A percentile compares a stretch with the other conserved stretches of the same genome.
Evolutionary conservation across 2,888 invertebrate species (phyloP).

Genomic region (Nezara viridula): DNA sequence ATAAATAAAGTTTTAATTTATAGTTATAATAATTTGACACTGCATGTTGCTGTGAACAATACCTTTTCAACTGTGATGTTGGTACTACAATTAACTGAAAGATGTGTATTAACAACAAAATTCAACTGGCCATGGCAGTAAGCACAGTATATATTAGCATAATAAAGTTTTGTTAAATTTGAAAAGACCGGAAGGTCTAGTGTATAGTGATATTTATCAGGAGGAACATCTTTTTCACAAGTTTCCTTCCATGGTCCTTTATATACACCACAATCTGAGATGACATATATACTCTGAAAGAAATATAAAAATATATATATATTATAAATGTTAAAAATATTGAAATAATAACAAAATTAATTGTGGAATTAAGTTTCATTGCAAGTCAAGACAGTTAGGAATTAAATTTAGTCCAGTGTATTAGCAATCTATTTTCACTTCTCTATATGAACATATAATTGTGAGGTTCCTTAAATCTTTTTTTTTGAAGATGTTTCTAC

Average conservation of each 20-base stretch:
- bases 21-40: neutral
- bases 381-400: too few species aligned
- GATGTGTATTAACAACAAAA: neutral
- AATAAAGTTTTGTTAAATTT: slow-evolving; percentile 65
- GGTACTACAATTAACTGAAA: neutral
- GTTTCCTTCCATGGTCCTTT: slow-evolving; percentile 66
- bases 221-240: slow-evolving; percentile 64
- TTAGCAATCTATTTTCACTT: too few species aligned
- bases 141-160: slow-evolving; percentile 69
- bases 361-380: too few species aligned
- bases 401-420: too few species aligned
- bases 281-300: slow-evolving; percentile 69
- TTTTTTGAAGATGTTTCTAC: too few species aligned
- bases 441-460: too few species aligned
- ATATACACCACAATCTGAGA: slow-evolving; percentile 68
- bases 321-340: too few species aligned
- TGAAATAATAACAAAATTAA: too few species aligned
- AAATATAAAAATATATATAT: neutral
- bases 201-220: slow-evolving; percentile 65
- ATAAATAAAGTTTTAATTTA: neutral
- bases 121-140: slow-evolving; percentile 68
- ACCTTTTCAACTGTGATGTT: slow-evolving; percentile 18
- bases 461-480: too few species aligned
- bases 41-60: neutral
- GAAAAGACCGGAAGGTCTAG: slow-evolving; percentile 66